Evolutionary conservation across 2,113 vertebrate genomes (phyloP).

Genomic region (Mellivora capensis): DNA sequence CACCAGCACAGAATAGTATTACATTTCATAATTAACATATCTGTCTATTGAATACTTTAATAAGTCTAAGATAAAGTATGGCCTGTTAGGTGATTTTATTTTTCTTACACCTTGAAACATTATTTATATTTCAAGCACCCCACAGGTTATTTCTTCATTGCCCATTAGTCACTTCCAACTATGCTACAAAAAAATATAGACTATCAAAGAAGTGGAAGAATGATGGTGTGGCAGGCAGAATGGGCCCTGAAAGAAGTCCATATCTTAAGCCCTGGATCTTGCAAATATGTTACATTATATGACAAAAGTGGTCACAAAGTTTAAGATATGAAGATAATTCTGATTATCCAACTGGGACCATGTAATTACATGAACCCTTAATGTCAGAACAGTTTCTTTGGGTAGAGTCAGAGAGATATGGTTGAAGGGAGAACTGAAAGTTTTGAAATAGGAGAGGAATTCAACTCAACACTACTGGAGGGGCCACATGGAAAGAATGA

Average conservation of each 20-base stretch:
- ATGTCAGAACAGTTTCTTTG: background rate
- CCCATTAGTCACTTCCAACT: background rate
- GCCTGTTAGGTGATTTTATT: background rate
- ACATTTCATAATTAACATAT: background rate
- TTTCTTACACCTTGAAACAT: background rate
- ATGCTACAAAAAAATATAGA: background rate
- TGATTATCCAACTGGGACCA: background rate
- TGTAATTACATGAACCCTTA: background rate
- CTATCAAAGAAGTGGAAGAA: background rate
- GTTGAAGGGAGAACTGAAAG: background rate
- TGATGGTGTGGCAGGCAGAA: background rate
- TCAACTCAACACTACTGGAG: background rate
- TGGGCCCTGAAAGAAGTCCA: background rate
- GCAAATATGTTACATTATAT: background rate
- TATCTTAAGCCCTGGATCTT: background rate
- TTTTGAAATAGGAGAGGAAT: background rate
- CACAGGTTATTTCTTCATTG: background rate
- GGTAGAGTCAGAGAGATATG: background rate
- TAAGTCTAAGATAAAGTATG: background rate
- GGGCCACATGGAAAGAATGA: background rate
- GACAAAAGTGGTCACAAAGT: background rate
- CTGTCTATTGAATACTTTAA: background rate
- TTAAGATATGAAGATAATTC: background rate
- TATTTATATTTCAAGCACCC: background rate
- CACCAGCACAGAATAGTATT: background rate